Evolutionary conservation across 2,797 vertebrate species (phyloP).

Genomic region (Sebastes itinus): DNA sequence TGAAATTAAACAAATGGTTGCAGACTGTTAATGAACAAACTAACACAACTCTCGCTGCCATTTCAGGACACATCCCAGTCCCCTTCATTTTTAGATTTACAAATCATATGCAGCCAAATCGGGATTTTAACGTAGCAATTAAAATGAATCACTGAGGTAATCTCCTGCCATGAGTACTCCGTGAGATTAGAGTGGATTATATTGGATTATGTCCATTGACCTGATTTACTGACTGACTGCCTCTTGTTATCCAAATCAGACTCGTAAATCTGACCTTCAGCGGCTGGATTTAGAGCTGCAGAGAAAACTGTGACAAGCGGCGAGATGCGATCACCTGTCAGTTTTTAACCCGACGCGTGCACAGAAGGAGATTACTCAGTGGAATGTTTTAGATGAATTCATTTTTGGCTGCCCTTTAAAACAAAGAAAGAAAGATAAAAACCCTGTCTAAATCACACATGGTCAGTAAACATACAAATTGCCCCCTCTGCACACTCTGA

Average conservation of each 20-base stretch:
- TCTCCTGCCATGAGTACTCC: constrained; percentile 59
- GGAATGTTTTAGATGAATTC: background rate
- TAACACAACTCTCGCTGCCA: background rate
- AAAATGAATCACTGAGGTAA: constrained; percentile 69
- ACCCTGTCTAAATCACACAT: constrained; percentile 2
- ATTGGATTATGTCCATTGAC: constrained; percentile 76
- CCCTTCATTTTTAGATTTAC: constrained; percentile 27
- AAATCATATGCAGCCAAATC: constrained; percentile 52
- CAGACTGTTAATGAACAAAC: background rate
- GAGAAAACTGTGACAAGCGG: constrained; percentile 15
- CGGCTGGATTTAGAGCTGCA: constrained; percentile 40
- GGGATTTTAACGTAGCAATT: constrained; percentile 73
- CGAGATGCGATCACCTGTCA: constrained; percentile 17
- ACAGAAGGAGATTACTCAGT: background rate
- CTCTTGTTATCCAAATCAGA: constrained; percentile 68
- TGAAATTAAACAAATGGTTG: background rate
- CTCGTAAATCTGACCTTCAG: constrained; percentile 61
- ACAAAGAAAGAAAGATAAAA: background rate
- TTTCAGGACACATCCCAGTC: background rate
- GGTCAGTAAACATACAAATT: constrained; percentile 28
- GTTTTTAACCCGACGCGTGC: background rate
- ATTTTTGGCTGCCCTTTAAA: background rate
- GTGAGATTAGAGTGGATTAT: constrained; percentile 77
- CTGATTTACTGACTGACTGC: constrained; percentile 75
- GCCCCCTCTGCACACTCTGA: background rate